Conservation (phyloP, 1,140 invertebrate genomes). For the Temnothorax curvispinosus region DNA sequence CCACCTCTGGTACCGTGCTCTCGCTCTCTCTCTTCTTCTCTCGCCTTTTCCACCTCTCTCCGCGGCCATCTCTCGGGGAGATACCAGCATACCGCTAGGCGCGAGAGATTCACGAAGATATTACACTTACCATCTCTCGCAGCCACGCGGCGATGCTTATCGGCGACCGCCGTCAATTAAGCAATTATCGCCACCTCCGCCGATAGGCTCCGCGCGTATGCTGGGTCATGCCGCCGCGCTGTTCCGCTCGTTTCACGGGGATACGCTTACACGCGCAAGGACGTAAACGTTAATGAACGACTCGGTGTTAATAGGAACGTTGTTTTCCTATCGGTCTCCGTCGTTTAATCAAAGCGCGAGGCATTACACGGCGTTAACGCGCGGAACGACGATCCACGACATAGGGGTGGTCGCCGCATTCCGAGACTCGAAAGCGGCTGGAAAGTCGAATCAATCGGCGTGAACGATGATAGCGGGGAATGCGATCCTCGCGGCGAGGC, state of each 20-base stretch:
- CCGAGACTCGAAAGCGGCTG: slow-evolving; percentile 29
- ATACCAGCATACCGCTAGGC: slow-evolving; percentile 40
- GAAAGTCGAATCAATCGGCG: slow-evolving; percentile 42
- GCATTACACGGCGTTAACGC: slow-evolving; percentile 64
- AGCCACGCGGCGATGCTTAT: slow-evolving; percentile 75
- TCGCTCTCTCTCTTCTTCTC: neutral
- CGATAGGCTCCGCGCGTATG: slow-evolving; percentile 33
- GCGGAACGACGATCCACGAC: neutral
- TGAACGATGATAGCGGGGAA: slow-evolving; percentile 39
- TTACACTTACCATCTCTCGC: slow-evolving; percentile 66
- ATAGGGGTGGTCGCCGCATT: slow-evolving; percentile 46
- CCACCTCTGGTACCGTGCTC: neutral
- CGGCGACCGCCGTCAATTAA: slow-evolving; percentile 79
- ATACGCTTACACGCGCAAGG: slow-evolving; percentile 27
- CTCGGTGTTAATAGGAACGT: slow-evolving; percentile 50
- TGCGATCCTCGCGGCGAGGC: neutral
- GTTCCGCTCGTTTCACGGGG: slow-evolving; percentile 38
- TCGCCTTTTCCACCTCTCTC: neutral
- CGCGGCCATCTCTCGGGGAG: neutral
- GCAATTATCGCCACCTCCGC: slow-evolving; percentile 76
- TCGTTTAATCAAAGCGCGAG: slow-evolving; percentile 55
- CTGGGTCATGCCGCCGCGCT: slow-evolving; percentile 62
- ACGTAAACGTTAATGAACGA: slow-evolving; percentile 50
- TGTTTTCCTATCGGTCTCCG: slow-evolving; percentile 31
- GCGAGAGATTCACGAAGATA: slow-evolving; percentile 36